These are phyloP conservation scores for Leucophenga maculata DNA, from an alignment of 2,888 invertebrate species.

Conservation along the genomic window DNA sequence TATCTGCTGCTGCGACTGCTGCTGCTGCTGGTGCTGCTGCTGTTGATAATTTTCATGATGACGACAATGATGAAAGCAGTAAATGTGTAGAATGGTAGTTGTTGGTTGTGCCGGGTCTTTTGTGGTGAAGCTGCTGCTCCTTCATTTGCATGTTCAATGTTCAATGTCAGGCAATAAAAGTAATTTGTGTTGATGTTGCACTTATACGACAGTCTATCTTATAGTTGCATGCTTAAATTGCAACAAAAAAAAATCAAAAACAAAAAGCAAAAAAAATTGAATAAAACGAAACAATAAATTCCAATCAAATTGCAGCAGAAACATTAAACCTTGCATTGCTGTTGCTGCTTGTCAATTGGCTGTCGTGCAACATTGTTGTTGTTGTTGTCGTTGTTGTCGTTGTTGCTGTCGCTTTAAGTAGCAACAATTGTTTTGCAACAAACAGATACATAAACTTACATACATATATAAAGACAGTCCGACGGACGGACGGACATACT, in stretches of 20 bases:
- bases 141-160: conserved; percentile 54
- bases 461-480: neutral
- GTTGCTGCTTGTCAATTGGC: neutral
- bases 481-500: neutral
- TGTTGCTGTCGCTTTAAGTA: neutral
- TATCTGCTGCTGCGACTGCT: neutral
- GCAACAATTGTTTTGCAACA: conserved; percentile 4
- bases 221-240: conserved; percentile 37
- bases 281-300: conserved; percentile 56
- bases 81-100: neutral
- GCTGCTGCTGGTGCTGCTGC: neutral
- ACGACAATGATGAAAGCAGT: neutral
- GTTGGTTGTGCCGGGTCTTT: conserved; percentile 1
- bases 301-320: conserved; percentile 56
- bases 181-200: conserved; percentile 46
- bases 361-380: neutral
- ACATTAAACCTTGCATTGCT: conserved; percentile 5
- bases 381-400: neutral
- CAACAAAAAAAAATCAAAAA: conserved; percentile 31
- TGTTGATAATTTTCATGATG: neutral
- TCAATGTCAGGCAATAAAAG: conserved; percentile 51
- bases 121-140: conserved; percentile 30
- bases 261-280: too few species aligned
- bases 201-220: neutral
- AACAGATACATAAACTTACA: neutral